Base-by-base conservation (phyloP, 2,888 invertebrate species). In the Cephus sareptanus region DNA sequence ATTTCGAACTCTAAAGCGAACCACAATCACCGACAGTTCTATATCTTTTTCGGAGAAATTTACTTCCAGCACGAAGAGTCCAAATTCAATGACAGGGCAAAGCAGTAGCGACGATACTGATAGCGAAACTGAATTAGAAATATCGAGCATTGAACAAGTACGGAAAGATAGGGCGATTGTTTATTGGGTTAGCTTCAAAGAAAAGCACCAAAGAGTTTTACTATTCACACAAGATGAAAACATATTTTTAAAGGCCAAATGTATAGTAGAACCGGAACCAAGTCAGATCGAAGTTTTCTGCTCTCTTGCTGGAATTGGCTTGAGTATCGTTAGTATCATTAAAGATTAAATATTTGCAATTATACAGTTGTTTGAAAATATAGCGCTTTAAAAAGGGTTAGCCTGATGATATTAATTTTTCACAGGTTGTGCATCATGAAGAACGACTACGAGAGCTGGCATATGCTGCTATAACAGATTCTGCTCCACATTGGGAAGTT, bases 181-280 rank as follows among this genome's bases (percentile, higher is more conserved):
- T 13, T 96, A 96, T 90, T 97, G 97, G 96, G 94, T 96, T 69
- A 96, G 96, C 9, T 96, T 95, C 88, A 93, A 95, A 90, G 96
- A 96, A 81, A 95, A 94, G 0, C 93, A 94, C 74, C 97, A 97
- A 90, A 92, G 96, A 85, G 95, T 95, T 0, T 92, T 96, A 78
- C 93, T 96, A 30, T 94, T 97, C 85, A 95, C 96, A 0, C 96
- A 96, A 90, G 96, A 96, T 80, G 94, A 96, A 86, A 92, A 95
- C 80, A 93, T 96, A 73, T 90, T 87, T 76, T 73, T 86, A 4
- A 89, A 88, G 81, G 89, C 87, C 1, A 88, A 84, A 79, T 88
- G 85, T 77, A 85, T 90, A 30, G 94, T 94, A 30, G 95, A 95
- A 86, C 93, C 95, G 0, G 96, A 96, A 88, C 93, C 94, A 75